These are phyloP conservation scores for Engystomops pustulosus DNA, from an alignment of 2,113 vertebrate genomes.

Conservation along the genomic window DNA sequence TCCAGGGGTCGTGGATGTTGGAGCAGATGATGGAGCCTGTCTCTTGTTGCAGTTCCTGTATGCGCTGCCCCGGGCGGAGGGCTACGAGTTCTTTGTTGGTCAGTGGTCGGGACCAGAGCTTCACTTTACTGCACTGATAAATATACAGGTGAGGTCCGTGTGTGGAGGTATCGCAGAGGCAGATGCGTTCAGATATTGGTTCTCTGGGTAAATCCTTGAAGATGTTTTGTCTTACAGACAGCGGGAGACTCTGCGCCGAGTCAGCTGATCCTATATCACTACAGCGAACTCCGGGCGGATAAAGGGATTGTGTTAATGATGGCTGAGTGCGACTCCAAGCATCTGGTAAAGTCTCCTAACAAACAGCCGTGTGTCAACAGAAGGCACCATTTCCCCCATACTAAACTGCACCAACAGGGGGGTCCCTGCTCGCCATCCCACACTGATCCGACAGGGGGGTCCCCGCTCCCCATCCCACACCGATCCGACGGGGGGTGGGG, in stretches of 20 bases:
- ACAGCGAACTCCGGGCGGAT: conserved; percentile 86
- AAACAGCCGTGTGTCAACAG: no score
- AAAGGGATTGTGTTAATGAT: conserved; percentile 95
- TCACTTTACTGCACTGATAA: conserved; percentile 95
- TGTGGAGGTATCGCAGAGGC: no score
- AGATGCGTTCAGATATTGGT: no score
- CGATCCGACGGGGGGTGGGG: no score
- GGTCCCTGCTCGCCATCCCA: no score
- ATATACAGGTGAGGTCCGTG: conserved; percentile 83
- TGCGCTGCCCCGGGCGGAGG: conserved; percentile 88
- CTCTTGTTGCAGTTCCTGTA: conserved; percentile 83
- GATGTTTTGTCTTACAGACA: conserved; percentile 73
- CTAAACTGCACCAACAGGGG: no score
- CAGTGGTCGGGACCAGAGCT: conserved; percentile 89
- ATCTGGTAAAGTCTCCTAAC: conserved; percentile 83
- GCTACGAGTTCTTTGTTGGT: conserved; percentile 95
- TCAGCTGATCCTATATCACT: conserved; percentile 93
- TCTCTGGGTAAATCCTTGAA: no score
- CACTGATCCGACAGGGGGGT: no score
- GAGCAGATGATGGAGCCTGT: no score
- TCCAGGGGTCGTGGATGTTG: no score
- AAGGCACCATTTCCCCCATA: no score
- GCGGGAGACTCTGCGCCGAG: conserved; percentile 85
- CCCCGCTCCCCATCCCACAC: no score
- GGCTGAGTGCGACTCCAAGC: conserved; percentile 88